Evolutionary conservation across 1,140 invertebrate species (phyloP), one percentile per base, ranked within the genome.

Genomic region (Latrodectus geometricus): DNA sequence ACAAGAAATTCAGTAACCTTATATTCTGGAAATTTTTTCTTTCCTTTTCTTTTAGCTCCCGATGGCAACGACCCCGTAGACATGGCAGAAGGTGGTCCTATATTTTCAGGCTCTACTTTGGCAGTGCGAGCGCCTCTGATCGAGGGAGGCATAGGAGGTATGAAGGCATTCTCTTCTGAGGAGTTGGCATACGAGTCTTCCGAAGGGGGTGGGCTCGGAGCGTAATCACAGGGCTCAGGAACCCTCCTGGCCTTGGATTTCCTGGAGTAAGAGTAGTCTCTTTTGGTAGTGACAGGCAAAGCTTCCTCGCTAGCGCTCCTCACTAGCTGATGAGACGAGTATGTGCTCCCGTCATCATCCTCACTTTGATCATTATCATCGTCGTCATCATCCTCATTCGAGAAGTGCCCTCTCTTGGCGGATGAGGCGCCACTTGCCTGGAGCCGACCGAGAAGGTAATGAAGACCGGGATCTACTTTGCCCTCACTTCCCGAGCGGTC

Each of bases 321-420:
- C 94, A 95, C 95, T 95, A 96, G 94, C 93, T 95, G 95, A 95
- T 95, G 95, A 95, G 96, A 95, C 95, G 95, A 95, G 95, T 96
- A 95, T 21, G 84, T 88, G 77, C 88, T 86, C 4, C 87, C 87
- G 20, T 88, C 88, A 14, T 88, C 88, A 14, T 86, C 83, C 17
- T 54, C 76, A 15, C 68, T 66, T 35, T 65, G 52, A 52, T 84
- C 78, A 8, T 61, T 70, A 1, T 80, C 70, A 20, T 87, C 77
- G 9, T 78, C 86, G 23, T 86, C 77, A 15, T 88, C 83, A 12
- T 88, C 83, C 23, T 84, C 83, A n/a, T 80, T 17, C 14, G 76
- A 80, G 56, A 72, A 80, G 48, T 77, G 76, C 7, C 83, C 83
- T 35, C 66, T 77, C 48, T 76, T 84, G 21, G 84, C 35, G 54